A percentile compares a stretch with the other conserved stretches of the same genome.
phyloP scores from a whole-genome alignment of 2,797 vertebrate species.

The Margarornis squamiger region DNA sequence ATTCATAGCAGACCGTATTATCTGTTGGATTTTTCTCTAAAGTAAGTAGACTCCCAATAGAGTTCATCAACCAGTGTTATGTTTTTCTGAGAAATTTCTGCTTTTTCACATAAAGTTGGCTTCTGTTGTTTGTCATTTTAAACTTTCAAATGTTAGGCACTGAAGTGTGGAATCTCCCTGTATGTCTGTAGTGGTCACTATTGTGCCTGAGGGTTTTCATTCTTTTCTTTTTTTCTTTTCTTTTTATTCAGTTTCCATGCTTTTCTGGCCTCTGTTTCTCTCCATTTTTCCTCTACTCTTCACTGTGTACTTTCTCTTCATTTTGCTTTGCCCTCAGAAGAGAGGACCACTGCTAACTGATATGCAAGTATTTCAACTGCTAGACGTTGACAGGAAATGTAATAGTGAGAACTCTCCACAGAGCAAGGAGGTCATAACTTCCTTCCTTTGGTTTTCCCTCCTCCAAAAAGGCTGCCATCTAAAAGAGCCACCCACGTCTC shows the following conservation, averaged over 20 bases:
- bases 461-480: slow-evolving; percentile 32
- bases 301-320: not conserved
- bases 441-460: slow-evolving; percentile 64
- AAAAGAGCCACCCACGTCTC: not conserved
- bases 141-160: not conserved
- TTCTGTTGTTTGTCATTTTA: slow-evolving; percentile 12
- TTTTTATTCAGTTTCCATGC: not conserved
- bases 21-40: not conserved
- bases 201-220: not conserved
- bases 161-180: not conserved
- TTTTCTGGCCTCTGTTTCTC: not conserved
- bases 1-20: not conserved
- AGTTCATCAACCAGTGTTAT: not conserved
- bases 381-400: slow-evolving; percentile 33
- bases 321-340: not conserved
- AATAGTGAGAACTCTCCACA: not conserved
- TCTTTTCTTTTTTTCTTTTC: not conserved
- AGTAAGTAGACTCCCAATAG: not conserved
- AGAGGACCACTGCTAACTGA: not conserved
- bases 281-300: not conserved
- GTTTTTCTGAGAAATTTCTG: not conserved
- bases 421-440: slow-evolving; percentile 43
- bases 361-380: not conserved
- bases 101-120: not conserved
- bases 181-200: not conserved